phyloP scores from a whole-genome alignment of 2,797 vertebrate species.

The Cryptoblepharus egeriae region DNA sequence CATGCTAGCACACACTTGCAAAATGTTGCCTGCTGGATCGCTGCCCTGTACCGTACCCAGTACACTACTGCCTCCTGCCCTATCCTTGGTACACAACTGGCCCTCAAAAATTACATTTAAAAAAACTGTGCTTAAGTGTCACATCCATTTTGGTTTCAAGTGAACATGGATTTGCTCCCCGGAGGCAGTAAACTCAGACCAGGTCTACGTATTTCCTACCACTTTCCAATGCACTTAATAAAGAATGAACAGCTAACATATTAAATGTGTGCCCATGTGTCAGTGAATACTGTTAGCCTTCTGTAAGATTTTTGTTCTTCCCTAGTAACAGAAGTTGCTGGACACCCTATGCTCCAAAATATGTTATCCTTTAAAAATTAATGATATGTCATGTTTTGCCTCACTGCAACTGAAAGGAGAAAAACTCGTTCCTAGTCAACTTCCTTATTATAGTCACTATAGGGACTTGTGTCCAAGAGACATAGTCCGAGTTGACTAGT shows the following conservation, averaged over 20 bases:
- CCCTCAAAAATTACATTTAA: too few species aligned
- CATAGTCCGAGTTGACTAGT: background rate
- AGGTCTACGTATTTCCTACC: background rate
- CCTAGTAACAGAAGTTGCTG: background rate
- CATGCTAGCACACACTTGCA: too few species aligned
- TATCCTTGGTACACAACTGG: too few species aligned
- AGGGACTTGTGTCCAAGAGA: slow-evolving; percentile 10
- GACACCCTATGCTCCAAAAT: background rate
- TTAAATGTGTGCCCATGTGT: background rate
- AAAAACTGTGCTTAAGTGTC: too few species aligned
- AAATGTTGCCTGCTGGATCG: too few species aligned
- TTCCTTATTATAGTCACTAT: background rate
- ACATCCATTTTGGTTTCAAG: too few species aligned
- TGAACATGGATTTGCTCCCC: background rate
- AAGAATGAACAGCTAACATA: background rate
- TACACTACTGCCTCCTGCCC: too few species aligned
- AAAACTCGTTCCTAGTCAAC: background rate
- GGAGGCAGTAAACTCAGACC: background rate
- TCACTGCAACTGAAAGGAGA: background rate
- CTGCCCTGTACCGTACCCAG: too few species aligned
- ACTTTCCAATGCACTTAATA: background rate
- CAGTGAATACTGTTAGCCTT: background rate
- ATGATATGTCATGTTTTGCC: background rate
- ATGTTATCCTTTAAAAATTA: slow-evolving; percentile 24
- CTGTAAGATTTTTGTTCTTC: background rate